Conservation (phyloP, 2,113 vertebrate species). For the Actinemys pallida region DNA sequence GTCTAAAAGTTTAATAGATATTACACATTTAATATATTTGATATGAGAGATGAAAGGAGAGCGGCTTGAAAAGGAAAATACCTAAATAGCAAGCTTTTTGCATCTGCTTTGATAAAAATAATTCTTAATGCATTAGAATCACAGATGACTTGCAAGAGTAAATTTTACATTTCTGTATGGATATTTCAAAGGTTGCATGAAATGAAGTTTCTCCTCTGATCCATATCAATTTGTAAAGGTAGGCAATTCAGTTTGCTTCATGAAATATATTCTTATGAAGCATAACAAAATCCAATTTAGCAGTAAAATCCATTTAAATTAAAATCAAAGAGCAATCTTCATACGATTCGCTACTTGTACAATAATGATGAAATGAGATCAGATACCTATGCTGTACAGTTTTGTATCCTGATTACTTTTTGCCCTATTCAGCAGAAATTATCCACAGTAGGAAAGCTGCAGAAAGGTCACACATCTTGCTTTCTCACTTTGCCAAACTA, state of each 20-base stretch:
- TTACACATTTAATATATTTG: slow-evolving; percentile 6
- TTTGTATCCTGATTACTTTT: slow-evolving; percentile 58
- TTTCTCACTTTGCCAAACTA: not conserved
- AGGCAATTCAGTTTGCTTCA: slow-evolving; percentile 71
- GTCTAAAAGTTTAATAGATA: slow-evolving; percentile 11
- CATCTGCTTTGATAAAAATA: slow-evolving; percentile 68
- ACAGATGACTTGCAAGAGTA: slow-evolving; percentile 68
- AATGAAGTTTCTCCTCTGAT: slow-evolving; percentile 81
- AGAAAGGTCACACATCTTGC: slow-evolving; percentile 5
- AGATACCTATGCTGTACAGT: slow-evolving; percentile 40
- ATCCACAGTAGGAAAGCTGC: not conserved
- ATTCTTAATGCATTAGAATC: slow-evolving; percentile 55
- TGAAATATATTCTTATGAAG: slow-evolving; percentile 77
- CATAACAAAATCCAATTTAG: slow-evolving; percentile 83
- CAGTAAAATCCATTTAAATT: slow-evolving; percentile 82
- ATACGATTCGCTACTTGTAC: slow-evolving; percentile 46
- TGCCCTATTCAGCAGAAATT: slow-evolving; percentile 64
- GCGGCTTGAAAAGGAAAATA: not conserved
- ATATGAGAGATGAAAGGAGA: slow-evolving; percentile 7
- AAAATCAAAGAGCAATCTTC: slow-evolving; percentile 79
- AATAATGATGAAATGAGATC: slow-evolving; percentile 70
- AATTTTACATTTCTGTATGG: slow-evolving; percentile 73
- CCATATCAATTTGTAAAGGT: slow-evolving; percentile 80
- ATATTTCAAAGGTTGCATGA: slow-evolving; percentile 80
- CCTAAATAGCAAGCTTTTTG: slow-evolving; percentile 14